Conservation (phyloP, 2,888 invertebrate genomes). For the Mactromeris polynyma region DNA sequence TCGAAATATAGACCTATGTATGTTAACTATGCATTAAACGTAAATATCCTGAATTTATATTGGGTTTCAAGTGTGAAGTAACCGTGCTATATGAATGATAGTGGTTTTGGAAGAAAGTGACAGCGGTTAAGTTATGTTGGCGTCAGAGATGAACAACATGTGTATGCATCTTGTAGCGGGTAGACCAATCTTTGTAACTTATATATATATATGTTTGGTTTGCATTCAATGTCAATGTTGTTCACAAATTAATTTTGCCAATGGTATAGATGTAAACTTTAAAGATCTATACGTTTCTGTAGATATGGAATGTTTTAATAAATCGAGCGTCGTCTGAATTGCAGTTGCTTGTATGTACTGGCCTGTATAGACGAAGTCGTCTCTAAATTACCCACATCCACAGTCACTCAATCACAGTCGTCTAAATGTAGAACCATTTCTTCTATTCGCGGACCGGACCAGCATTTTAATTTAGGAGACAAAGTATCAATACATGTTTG, state of each 20-base stretch:
- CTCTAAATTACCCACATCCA: slow-evolving; percentile 15
- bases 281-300: background rate
- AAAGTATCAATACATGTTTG: slow-evolving; percentile 38
- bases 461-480: slow-evolving; percentile 46
- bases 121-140: background rate
- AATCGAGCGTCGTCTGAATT: background rate
- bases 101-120: background rate
- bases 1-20: background rate
- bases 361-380: background rate
- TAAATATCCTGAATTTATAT: background rate
- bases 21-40: slow-evolving; percentile 10
- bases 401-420: background rate
- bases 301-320: background rate
- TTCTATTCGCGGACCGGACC: slow-evolving; percentile 13
- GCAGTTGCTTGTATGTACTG: background rate
- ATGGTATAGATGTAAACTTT: background rate
- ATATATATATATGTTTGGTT: background rate
- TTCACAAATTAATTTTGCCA: background rate
- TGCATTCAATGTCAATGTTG: background rate
- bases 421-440: background rate
- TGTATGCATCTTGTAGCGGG: background rate
- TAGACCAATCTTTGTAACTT: background rate
- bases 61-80: background rate
- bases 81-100: background rate
- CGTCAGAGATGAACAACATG: background rate